Conservation (phyloP, 2,113 vertebrate species). For the Circaetus cinerascens region DNA sequence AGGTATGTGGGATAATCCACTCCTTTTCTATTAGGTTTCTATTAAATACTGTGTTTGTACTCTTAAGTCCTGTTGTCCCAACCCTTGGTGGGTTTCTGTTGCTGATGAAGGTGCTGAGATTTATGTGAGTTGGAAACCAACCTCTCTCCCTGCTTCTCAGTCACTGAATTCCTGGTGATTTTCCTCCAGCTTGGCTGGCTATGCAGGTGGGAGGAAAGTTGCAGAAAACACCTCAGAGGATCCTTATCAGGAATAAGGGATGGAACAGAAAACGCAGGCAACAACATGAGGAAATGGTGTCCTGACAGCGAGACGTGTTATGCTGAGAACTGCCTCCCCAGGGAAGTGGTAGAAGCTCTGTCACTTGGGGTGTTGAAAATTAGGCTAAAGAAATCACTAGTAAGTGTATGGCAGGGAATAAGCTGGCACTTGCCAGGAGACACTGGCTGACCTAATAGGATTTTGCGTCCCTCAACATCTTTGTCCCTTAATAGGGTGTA, state of each 20-base stretch:
- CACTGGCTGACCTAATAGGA: neutral
- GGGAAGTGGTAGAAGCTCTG: neutral
- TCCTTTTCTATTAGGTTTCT: neutral
- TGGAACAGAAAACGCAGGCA: neutral
- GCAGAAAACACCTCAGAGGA: neutral
- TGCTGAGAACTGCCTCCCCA: neutral
- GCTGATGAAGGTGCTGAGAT: neutral
- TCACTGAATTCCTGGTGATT: neutral
- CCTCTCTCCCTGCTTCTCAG: neutral
- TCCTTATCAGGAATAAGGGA: neutral
- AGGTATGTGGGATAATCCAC: neutral
- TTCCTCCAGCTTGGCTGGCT: neutral
- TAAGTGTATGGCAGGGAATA: neutral
- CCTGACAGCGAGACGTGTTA: rapidly evolving
- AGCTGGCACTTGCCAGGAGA: neutral
- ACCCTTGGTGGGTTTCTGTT: neutral
- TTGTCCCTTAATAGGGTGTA: neutral
- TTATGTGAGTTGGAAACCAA: neutral
- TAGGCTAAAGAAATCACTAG: neutral
- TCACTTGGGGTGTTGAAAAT: neutral
- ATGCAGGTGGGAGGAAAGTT: rapidly evolving
- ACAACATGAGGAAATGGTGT: rapidly evolving
- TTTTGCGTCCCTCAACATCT: neutral
- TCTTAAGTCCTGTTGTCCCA: neutral
- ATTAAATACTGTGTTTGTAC: neutral